phyloP scores from a whole-genome alignment of 2,888 invertebrate genomes.

The Cantharis rustica region DNA sequence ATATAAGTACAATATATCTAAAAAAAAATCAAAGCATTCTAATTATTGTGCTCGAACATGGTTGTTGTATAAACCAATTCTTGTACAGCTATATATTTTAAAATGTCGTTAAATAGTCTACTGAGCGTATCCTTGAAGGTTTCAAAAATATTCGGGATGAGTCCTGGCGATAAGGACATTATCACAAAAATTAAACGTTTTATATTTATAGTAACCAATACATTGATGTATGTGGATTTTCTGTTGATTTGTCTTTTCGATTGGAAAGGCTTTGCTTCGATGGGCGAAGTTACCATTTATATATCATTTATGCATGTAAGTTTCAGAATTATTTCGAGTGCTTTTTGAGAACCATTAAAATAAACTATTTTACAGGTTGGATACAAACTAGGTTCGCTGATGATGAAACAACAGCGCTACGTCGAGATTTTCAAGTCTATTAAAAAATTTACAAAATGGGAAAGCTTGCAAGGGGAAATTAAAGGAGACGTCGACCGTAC shows the following conservation, averaged over 20 bases:
- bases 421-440: not conserved
- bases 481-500: not conserved
- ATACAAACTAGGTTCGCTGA: not conserved
- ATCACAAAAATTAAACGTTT: not conserved
- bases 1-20: too few relatives aligned
- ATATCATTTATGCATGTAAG: not conserved
- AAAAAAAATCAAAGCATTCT: not conserved
- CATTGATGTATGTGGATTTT: not conserved
- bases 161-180: not conserved
- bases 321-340: not conserved
- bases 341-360: not conserved
- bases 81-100: not conserved
- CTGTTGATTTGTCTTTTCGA: not conserved
- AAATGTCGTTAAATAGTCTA: not conserved
- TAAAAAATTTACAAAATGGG: not conserved
- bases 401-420: not conserved
- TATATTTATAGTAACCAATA: not conserved
- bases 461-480: not conserved
- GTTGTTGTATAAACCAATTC: too few relatives aligned
- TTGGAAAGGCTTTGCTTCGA: not conserved
- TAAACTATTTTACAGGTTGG: not conserved
- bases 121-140: not conserved
- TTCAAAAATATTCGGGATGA: not conserved
- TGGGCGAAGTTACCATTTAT: not conserved
- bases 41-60: not conserved